Conservation (phyloP, 2,888 invertebrate species). For the Cephus spinipes region DNA sequence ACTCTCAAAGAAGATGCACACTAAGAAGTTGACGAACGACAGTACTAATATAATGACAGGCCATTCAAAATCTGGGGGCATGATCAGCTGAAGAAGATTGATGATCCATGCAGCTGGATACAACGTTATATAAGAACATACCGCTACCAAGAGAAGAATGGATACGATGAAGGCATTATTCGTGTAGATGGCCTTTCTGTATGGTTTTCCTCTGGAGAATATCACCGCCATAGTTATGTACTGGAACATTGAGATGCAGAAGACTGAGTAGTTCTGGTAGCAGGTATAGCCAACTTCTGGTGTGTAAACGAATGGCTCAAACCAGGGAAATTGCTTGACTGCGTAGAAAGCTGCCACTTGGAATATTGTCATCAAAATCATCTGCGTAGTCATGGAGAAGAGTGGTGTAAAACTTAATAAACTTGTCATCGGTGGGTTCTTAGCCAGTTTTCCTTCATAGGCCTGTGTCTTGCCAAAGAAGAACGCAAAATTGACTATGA, state of each 20-base stretch:
- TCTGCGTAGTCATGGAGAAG: constrained; percentile 70
- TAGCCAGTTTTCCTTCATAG: constrained; percentile 65
- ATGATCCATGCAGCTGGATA: constrained; percentile 68
- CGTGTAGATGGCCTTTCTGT: constrained; percentile 73
- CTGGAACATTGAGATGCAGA: constrained; percentile 74
- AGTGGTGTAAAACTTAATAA: constrained; percentile 69
- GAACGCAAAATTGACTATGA: constrained; percentile 74
- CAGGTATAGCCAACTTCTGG: constrained; percentile 63
- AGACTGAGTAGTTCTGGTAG: constrained; percentile 75
- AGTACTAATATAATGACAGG: constrained; percentile 63
- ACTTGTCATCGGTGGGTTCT: constrained; percentile 70
- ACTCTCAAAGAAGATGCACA: constrained; percentile 71
- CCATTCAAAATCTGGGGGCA: constrained; percentile 64
- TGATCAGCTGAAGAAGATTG: constrained; percentile 53
- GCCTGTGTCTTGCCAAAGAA: constrained; percentile 75
- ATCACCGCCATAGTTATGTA: constrained; percentile 75
- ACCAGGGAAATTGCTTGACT: constrained; percentile 71
- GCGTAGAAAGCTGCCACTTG: constrained; percentile 68
- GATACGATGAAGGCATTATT: constrained; percentile 70
- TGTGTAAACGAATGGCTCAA: constrained; percentile 66
- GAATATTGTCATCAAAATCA: constrained; percentile 67
- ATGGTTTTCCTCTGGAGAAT: constrained; percentile 77
- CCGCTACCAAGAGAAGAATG: constrained; percentile 66
- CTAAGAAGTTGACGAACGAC: constrained; percentile 68
- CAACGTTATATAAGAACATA: constrained; percentile 69